Base-by-base conservation (phyloP, 2,888 invertebrate species). In the Maniola hyperantus region DNA sequence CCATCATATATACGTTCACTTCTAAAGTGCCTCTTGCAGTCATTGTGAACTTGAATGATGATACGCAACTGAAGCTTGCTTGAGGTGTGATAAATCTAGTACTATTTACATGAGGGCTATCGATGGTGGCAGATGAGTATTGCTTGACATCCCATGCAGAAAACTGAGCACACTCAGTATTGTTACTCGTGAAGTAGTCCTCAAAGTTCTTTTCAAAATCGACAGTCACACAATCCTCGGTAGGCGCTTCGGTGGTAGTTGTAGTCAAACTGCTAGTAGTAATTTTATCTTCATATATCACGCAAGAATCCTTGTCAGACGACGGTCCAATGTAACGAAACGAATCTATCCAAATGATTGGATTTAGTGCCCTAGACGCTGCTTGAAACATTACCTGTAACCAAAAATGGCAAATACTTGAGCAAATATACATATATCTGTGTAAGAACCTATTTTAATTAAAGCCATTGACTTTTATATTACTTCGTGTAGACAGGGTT, bases 141-240 rank as follows among this genome's bases (percentile, higher is more conserved):
- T 76, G 73, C n/a, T 73, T 76, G 10, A 77, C 51, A 51, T 74
- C 69, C 84, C 84, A 84, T 10, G 74, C 66, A n/a, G 71, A 57
- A 57, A 76, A 74, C 11, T 73, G 53, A n/a, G 13, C 67, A 66
- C 84, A 84, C 5, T 79, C 53, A 7, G 77, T 73, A 54, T 64
- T 58, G 5, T 44, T 46, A 8, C 72, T 68, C 2, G 73, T 75
- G 65, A 83, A 83, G 11, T 53, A 34, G 1, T 71, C 68, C 2
- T 77, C 71, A 26, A 74, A 81, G 7, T 73, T 71, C 18, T 79
- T 74, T 67, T 81, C 83, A 61, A 86, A 85, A 50, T 77, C 76
- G 65, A 80, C 81, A 60, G 26, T 26, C 4, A 26, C 26, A 26
- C 26, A 26, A 26, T 26, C n/a, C n/a, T n/a, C 26, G 15, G 64